phyloP scores from a whole-genome alignment of 53 echinoderm and acorn worm species.

The Hippasteria phrygiana region DNA sequence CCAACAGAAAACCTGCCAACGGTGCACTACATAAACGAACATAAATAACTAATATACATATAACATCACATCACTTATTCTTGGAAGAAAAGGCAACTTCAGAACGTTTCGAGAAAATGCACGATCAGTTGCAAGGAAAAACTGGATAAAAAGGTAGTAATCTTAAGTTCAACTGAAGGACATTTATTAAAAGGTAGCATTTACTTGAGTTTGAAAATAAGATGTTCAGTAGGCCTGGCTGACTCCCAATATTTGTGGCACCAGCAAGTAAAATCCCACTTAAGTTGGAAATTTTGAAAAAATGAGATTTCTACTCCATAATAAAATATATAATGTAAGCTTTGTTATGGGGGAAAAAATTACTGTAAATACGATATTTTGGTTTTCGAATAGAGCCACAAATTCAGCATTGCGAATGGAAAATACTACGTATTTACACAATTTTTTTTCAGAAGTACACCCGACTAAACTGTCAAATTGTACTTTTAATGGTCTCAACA shows the following conservation, averaged over 20 bases:
- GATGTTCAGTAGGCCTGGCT: not conserved
- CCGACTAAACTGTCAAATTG: no score
- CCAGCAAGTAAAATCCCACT: not conserved
- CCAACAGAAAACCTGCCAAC: not conserved
- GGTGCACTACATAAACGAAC: not conserved
- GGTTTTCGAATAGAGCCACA: no score
- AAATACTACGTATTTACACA: no score
- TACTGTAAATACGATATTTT: no score
- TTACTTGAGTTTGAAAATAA: not conserved
- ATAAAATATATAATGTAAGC: no score
- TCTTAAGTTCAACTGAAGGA: not conserved
- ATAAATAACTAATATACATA: conserved; percentile 27
- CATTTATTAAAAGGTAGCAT: not conserved
- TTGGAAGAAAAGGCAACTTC: no score
- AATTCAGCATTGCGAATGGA: no score
- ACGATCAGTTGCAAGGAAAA: not conserved
- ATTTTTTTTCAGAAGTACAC: no score
- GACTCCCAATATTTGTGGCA: not conserved
- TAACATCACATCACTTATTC: not conserved
- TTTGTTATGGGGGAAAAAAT: no score
- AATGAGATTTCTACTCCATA: no score
- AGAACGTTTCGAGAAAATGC: not conserved
- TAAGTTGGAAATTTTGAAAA: no score
- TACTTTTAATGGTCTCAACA: no score
- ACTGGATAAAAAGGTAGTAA: not conserved